Percentiles rank a stretch among this genome's conserved stretches.
These are phyloP conservation scores for Neodon shergylaensis DNA, from an alignment of 2,113 vertebrate genomes.

Conservation along the genomic window DNA sequence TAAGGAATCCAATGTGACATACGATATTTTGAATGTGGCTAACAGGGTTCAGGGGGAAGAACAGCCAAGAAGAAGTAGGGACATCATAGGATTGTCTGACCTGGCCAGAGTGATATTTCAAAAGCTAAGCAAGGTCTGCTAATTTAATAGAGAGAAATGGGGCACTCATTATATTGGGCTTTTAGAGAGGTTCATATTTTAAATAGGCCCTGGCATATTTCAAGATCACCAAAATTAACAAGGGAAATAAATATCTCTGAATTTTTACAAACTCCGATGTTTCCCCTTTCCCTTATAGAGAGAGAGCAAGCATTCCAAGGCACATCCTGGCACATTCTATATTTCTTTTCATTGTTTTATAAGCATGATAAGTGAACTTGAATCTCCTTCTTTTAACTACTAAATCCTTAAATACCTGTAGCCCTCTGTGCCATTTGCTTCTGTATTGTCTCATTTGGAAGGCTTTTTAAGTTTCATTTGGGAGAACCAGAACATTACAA, in stretches of 20 bases:
- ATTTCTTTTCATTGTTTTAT: neutral
- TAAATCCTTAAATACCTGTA: neutral
- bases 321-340: neutral
- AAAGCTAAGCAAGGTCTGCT: neutral
- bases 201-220: neutral
- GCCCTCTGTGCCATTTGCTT: neutral
- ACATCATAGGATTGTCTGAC: neutral
- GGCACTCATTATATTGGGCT: neutral
- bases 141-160: slow-evolving; percentile 12
- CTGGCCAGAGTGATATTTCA: slow-evolving; percentile 28
- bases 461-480: neutral
- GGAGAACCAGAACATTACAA: neutral
- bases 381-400: neutral
- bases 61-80: neutral
- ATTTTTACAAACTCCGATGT: neutral
- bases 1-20: neutral
- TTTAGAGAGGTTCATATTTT: slow-evolving; percentile 10
- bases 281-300: neutral
- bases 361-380: neutral
- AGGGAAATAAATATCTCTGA: slow-evolving; percentile 27
- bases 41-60: neutral
- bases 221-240: neutral
- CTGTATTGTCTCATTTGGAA: neutral
- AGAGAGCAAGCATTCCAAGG: neutral
- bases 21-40: neutral